These are phyloP conservation scores for Orthonyx spaldingii DNA, from an alignment of 2,113 vertebrate species.

Conservation along the genomic window DNA sequence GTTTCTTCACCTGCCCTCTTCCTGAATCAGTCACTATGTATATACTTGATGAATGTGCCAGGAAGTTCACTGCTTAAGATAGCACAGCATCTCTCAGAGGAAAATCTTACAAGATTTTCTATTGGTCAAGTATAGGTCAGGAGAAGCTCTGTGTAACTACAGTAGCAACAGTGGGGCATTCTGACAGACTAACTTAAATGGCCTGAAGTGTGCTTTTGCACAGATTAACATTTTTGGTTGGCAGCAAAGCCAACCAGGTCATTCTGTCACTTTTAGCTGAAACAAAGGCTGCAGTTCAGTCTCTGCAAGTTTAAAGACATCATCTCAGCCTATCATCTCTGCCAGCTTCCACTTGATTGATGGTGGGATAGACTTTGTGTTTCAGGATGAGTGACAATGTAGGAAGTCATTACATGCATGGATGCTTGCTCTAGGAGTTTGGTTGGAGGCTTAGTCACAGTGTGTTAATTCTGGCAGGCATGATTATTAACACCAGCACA, in stretches of 20 bases:
- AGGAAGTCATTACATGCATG: neutral
- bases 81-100: neutral
- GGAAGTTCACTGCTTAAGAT: neutral
- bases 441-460: neutral
- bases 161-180: neutral
- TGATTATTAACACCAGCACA: neutral
- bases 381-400: neutral
- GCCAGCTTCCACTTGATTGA: neutral
- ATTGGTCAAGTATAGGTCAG: neutral
- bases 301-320: neutral
- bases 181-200: neutral
- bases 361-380: neutral
- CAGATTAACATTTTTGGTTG: neutral
- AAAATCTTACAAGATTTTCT: neutral
- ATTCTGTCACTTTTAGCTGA: neutral
- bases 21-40: neutral
- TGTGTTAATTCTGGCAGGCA: neutral
- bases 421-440: neutral
- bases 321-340: neutral
- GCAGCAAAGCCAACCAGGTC: neutral
- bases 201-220: neutral
- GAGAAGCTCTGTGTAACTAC: neutral
- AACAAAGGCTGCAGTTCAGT: neutral
- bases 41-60: neutral
- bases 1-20: neutral